Percentiles rank a stretch among this genome's conserved stretches.
These are phyloP conservation scores for Brenthis hecate DNA, from an alignment of 2,888 invertebrate species.

Conservation along the genomic window DNA sequence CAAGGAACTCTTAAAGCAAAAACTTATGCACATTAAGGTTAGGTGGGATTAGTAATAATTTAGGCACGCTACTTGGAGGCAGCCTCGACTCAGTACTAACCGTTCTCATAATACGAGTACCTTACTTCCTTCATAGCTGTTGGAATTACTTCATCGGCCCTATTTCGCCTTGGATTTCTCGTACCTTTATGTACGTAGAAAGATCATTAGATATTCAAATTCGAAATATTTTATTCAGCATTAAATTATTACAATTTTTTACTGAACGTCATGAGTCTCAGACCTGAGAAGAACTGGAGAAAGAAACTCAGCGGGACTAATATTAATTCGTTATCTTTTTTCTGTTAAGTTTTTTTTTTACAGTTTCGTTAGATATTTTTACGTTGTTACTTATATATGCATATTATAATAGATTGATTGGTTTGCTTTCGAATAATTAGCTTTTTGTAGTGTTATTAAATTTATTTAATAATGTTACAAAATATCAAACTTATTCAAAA, in stretches of 20 bases:
- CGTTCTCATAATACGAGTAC: slow-evolving; percentile 21
- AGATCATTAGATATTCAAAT: neutral
- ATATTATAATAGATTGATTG: neutral
- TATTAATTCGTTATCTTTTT: no score
- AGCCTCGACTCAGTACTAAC: slow-evolving; percentile 21
- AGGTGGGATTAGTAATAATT: slow-evolving; percentile 31
- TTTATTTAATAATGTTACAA: no score
- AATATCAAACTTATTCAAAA: neutral
- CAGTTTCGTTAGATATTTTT: neutral
- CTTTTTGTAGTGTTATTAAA: no score
- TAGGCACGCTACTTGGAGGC: slow-evolving; percentile 1
- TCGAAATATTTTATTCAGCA: no score
- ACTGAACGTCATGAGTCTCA: no score
- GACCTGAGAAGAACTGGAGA: no score
- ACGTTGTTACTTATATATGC: neutral
- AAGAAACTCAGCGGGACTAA: no score
- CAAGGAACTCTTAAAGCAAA: slow-evolving; percentile 3
- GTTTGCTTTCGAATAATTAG: no score
- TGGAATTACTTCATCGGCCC: slow-evolving; percentile 30
- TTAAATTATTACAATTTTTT: no score
- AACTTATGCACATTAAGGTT: slow-evolving; percentile 16
- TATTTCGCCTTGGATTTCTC: slow-evolving; percentile 1
- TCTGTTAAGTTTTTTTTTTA: no score
- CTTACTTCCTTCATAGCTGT: slow-evolving; percentile 34
- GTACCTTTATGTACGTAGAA: neutral